These are phyloP conservation scores for Drosophila takahashii DNA, from an alignment of 1,140 invertebrate species.

Conservation along the genomic window DNA sequence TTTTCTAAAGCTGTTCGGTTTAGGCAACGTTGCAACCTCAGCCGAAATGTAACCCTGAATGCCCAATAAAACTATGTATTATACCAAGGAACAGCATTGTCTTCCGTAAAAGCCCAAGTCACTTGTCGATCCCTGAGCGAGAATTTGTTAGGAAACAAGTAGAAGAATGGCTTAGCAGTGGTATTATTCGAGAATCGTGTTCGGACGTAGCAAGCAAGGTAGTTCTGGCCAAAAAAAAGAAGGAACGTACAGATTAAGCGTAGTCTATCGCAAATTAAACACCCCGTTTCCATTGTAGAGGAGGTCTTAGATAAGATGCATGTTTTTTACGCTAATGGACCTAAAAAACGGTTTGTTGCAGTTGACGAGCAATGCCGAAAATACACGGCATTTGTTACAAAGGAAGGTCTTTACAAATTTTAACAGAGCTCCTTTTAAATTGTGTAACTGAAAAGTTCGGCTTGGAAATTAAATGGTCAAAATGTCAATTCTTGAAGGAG, in stretches of 20 bases:
- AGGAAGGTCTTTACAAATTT: background rate
- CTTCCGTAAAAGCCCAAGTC: too few species aligned
- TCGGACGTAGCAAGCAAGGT: background rate
- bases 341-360: background rate
- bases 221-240: background rate
- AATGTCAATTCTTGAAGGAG: background rate
- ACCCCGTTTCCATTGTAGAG: background rate
- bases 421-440: background rate
- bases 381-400: background rate
- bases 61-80: too few species aligned
- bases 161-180: too few species aligned
- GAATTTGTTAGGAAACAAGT: background rate
- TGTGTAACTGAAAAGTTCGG: background rate
- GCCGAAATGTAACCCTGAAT: background rate
- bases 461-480: background rate
- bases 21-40: too few species aligned
- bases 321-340: too few species aligned
- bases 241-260: background rate
- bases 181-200: too few species aligned
- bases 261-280: background rate
- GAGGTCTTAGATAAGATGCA: background rate
- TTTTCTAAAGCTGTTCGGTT: too few species aligned
- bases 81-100: too few species aligned
- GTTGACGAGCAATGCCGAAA: background rate
- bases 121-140: too few species aligned